These are phyloP conservation scores for Novumbra hubbsi DNA, from an alignment of 2,797 vertebrate species.

Conservation along the genomic window DNA sequence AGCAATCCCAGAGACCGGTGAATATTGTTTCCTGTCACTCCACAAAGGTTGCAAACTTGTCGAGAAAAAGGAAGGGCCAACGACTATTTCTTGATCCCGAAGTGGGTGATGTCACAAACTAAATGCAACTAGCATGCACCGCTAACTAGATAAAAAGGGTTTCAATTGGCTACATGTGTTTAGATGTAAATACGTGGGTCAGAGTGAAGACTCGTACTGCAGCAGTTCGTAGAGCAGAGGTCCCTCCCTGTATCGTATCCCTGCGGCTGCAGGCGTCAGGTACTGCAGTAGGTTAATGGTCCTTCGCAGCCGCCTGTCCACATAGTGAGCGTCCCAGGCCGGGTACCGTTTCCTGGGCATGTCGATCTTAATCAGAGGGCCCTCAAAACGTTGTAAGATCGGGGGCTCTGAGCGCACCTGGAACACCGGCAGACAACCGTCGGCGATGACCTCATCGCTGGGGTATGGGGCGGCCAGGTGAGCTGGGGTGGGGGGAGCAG, in stretches of 20 bases:
- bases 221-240: conserved; percentile 96
- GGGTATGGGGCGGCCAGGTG: conserved; percentile 64
- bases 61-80: not conserved
- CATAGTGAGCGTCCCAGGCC: conserved; percentile 98
- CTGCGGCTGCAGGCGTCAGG: conserved; percentile 91
- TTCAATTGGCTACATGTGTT: not conserved
- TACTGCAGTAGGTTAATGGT: conserved; percentile 99
- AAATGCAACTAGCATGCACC: not conserved
- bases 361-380: conserved; percentile 98
- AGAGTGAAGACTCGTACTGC: conserved; percentile 99
- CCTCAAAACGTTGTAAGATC: conserved; percentile 77
- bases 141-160: not conserved
- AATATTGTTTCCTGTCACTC: not conserved
- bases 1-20: too few species aligned
- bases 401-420: conserved; percentile 92
- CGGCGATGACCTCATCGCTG: conserved; percentile 81
- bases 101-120: not conserved
- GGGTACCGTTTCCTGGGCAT: conserved; percentile 98
- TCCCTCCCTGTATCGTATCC: conserved; percentile 96
- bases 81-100: not conserved
- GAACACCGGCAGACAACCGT: conserved; percentile 96
- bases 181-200: conserved; percentile 58
- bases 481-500: conserved; percentile 81
- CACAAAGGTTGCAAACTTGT: not conserved
- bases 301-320: conserved; percentile 96